Conservation (phyloP, 2,888 invertebrate genomes). For the Phyllotreta striolata region DNA sequence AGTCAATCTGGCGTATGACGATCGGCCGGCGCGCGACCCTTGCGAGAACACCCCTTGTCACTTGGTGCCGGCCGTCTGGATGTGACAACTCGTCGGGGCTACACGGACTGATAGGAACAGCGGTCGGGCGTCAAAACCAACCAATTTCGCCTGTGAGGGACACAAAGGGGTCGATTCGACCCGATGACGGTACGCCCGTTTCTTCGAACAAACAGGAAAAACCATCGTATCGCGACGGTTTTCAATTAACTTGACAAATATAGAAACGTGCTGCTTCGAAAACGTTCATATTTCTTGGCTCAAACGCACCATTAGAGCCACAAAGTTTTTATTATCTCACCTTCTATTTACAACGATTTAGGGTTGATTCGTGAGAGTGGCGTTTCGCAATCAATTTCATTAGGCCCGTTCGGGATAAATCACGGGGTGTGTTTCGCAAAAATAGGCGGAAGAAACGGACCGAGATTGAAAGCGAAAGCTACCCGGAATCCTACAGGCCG, state of each 20-base stretch:
- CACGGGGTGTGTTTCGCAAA: constrained; percentile 16
- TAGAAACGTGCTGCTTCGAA: no score
- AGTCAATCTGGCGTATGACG: constrained; percentile 46
- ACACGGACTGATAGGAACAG: constrained; percentile 38
- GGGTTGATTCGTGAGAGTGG: constrained; percentile 31
- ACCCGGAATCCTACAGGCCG: no score
- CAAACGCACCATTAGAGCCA: no score
- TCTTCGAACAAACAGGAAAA: no score
- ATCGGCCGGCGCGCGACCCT: constrained; percentile 23
- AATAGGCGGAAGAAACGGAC: constrained; percentile 1
- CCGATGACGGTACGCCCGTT: constrained; percentile 6
- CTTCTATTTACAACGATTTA: no score
- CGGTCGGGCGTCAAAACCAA: constrained; percentile 35
- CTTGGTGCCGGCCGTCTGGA: constrained; percentile 34
- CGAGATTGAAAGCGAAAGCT: not conserved
- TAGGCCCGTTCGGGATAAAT: constrained; percentile 28
- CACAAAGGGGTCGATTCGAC: constrained; percentile 6
- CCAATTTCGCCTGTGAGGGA: constrained; percentile 10
- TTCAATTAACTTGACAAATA: no score
- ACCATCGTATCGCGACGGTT: no score
- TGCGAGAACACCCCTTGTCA: constrained; percentile 34
- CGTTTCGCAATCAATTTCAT: constrained; percentile 34
- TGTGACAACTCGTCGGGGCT: constrained; percentile 37
- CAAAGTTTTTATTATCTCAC: no score
- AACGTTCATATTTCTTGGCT: no score